Conservation (phyloP, 1,140 invertebrate species). For the Trichonephila clavata region DNA sequence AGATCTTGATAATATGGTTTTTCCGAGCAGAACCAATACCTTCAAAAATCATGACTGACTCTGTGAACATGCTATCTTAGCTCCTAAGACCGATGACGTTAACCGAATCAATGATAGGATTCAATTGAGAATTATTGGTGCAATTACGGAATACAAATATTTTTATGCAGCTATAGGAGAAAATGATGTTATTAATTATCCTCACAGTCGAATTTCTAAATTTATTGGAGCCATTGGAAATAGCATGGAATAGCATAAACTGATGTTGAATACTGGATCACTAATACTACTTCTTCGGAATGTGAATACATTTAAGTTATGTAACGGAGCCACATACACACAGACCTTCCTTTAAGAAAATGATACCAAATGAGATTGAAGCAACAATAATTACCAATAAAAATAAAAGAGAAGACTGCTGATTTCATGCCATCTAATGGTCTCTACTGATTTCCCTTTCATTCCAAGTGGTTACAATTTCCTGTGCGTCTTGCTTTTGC, state of each 20-base stretch:
- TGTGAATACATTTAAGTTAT: constrained; percentile 81
- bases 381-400: no score
- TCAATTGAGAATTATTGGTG: constrained; percentile 29
- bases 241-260: background rate
- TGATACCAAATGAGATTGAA: no score
- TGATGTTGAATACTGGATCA: constrained; percentile 57
- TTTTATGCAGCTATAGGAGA: background rate
- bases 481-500: no score
- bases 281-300: constrained; percentile 82
- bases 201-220: background rate
- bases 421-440: background rate
- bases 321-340: constrained; percentile 55
- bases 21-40: no score
- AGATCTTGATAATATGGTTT: no score
- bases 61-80: no score
- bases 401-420: background rate
- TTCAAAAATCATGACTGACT: no score
- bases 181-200: background rate
- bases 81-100: background rate
- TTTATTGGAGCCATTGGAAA: no score
- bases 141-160: background rate
- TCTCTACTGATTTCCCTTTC: constrained; percentile 75
- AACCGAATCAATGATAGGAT: constrained; percentile 44
- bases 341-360: no score
- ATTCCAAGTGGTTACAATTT: constrained; percentile 82